Percentiles rank a stretch among this genome's conserved stretches.
These are phyloP conservation scores for Tethya wilhelma DNA, from an alignment of 37 sponge, comb jelly and placozoan genomes.

Conservation along the genomic window DNA sequence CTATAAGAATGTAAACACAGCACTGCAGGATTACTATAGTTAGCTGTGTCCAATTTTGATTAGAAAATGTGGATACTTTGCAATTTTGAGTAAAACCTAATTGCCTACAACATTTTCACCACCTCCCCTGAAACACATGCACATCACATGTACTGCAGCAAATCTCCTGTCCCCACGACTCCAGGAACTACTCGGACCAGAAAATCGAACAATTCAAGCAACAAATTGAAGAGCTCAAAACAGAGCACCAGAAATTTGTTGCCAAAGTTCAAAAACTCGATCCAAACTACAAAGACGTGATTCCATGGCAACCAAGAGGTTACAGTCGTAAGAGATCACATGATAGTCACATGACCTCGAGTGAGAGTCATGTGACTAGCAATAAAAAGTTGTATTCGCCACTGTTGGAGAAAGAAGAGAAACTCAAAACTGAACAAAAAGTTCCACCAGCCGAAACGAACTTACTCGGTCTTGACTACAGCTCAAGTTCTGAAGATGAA, in stretches of 20 bases:
- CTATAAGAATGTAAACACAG: too few relatives aligned
- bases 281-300: constrained; percentile 35
- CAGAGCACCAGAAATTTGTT: constrained; percentile 66
- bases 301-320: constrained; percentile 72
- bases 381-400: not conserved
- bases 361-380: not conserved
- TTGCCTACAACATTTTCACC: not conserved
- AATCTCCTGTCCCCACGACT: constrained; percentile 32
- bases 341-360: constrained; percentile 3
- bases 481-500: constrained; percentile 21
- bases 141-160: constrained; percentile 35
- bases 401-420: not conserved
- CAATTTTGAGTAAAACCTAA: too few relatives aligned
- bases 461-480: constrained; percentile 32
- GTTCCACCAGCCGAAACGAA: not conserved
- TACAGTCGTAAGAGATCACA: constrained; percentile 59
- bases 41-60: too few relatives aligned
- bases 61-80: too few relatives aligned
- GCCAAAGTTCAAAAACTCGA: constrained; percentile 58
- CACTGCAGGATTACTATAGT: not conserved
- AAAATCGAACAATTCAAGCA: constrained; percentile 67
- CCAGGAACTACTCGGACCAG: constrained; percentile 58
- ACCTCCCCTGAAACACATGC: not conserved
- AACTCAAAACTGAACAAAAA: not conserved
- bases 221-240: constrained; percentile 56